These are phyloP conservation scores for Zelleria hepariella DNA, from an alignment of 2,888 invertebrate species.

Conservation along the genomic window DNA sequence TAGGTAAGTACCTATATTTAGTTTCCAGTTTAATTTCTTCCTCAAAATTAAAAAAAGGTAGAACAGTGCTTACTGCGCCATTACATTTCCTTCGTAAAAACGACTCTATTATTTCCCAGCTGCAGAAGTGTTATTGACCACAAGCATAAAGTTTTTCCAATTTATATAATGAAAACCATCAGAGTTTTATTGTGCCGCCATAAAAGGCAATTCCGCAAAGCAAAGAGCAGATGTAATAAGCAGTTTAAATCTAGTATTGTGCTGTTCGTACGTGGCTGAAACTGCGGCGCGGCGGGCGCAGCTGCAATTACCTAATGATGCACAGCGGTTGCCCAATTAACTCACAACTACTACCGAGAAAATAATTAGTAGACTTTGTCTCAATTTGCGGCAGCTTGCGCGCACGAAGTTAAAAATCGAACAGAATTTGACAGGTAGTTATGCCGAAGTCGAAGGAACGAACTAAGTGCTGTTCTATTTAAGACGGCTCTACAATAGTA, in stretches of 20 bases:
- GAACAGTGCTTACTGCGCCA: too few relatives aligned
- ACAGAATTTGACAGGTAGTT: too few relatives aligned
- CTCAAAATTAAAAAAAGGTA: too few relatives aligned
- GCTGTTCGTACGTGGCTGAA: conserved; percentile 8
- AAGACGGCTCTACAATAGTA: too few relatives aligned
- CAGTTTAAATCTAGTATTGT: neutral
- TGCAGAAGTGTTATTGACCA: neutral
- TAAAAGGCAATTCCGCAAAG: neutral
- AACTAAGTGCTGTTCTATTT: too few relatives aligned
- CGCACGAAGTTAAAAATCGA: too few relatives aligned
- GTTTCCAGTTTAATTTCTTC: too few relatives aligned
- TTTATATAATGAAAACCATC: neutral
- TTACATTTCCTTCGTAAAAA: neutral
- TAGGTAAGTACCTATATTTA: too few relatives aligned
- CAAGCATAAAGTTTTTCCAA: neutral
- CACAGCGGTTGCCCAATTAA: conserved; percentile 60
- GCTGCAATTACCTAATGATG: conserved; percentile 66
- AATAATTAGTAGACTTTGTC: neutral
- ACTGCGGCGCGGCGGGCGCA: conserved; percentile 25
- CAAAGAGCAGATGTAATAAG: neutral
- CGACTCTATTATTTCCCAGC: neutral
- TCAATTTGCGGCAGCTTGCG: neutral
- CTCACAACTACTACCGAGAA: conserved; percentile 11
- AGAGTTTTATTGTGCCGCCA: neutral
- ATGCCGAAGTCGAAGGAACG: too few relatives aligned